Evolutionary conservation across 2,888 invertebrate genomes (phyloP).

Genomic region (Copidosoma aretas): DNA sequence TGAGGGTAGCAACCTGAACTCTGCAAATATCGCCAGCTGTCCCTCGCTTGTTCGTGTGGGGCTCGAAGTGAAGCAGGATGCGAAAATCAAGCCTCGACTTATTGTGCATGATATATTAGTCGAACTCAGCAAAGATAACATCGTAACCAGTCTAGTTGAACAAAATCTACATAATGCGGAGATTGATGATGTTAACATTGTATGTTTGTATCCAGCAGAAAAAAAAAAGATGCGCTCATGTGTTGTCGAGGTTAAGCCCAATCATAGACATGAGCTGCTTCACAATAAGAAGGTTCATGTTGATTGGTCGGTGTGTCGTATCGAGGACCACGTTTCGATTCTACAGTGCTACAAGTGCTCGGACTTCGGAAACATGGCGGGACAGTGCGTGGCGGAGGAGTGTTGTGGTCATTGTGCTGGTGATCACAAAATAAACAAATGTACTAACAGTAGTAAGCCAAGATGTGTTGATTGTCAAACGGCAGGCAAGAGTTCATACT

Average conservation of each 20-base stretch:
- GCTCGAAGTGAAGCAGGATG: slow-evolving; percentile 3
- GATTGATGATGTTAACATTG: neutral
- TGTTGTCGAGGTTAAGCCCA: neutral
- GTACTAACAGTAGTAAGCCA: neutral
- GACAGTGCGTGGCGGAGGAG: neutral
- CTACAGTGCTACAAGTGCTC: slow-evolving; percentile 10
- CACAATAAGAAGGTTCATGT: neutral
- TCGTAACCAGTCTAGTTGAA: neutral
- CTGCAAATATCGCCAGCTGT: neutral
- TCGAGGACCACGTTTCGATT: neutral
- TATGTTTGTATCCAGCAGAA: neutral
- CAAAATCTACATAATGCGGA: neutral
- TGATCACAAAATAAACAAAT: neutral
- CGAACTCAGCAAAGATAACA: neutral
- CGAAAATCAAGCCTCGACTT: slow-evolving; percentile 5
- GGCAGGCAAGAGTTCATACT: neutral
- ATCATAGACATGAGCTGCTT: neutral
- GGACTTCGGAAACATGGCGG: neutral
- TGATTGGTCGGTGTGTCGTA: neutral
- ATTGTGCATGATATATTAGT: neutral
- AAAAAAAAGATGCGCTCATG: neutral
- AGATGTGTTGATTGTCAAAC: neutral
- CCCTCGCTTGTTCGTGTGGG: neutral
- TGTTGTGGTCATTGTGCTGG: slow-evolving; percentile 1
- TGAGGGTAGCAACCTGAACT: neutral